Base-by-base conservation (phyloP, 2,797 vertebrate species). In the Ptychadena robeensis region DNA sequence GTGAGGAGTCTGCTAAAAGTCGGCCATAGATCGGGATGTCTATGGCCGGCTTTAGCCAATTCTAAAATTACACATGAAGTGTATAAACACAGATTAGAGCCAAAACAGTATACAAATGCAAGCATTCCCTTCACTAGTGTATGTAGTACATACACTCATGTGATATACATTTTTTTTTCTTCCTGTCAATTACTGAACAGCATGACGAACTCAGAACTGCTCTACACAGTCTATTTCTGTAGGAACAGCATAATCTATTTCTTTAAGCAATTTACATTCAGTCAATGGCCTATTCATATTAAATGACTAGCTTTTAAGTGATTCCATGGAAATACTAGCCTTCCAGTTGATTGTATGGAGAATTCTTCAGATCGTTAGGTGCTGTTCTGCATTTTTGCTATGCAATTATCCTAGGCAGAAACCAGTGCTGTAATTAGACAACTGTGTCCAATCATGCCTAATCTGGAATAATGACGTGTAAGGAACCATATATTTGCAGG, bases 401-500 rank as follows among this genome's bases (percentile, higher is more conserved):
- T 77, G 31, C 53, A 75, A 74, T 77, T 82, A 82, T 48, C 25
- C 44, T 38, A 40, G 66, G 12, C 65, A 66, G 30, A 44, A 70
- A 18, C 25, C 73, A 70, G 81, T 28, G 25, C 73, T 82, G 28
- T 44, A 82, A 77, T 77, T 71, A 77, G 73, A 34, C 14, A 40
- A 57, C 76, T 69, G 66, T 3, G 12, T 69, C 53, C 22, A 59
- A 53, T 79, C 66, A 59, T 31, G 7, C 7, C 31, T 82, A 71
- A 77, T 77, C 67, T 38, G 38, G 35, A 69, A 37, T 75, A 68
- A 74, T 82, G 66, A 76, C 57, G 66, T 76, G 48, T 71, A 30
- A 44, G 65, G 25, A 71, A 71, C 37, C 81, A 70, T 72, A 22
- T 25, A 37, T 28, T 76, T 63, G 27, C 37, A 77, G 14, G 40